These are phyloP conservation scores for Smittia sp. DNA, from an alignment of 2,888 invertebrate species.

Conservation along the genomic window DNA sequence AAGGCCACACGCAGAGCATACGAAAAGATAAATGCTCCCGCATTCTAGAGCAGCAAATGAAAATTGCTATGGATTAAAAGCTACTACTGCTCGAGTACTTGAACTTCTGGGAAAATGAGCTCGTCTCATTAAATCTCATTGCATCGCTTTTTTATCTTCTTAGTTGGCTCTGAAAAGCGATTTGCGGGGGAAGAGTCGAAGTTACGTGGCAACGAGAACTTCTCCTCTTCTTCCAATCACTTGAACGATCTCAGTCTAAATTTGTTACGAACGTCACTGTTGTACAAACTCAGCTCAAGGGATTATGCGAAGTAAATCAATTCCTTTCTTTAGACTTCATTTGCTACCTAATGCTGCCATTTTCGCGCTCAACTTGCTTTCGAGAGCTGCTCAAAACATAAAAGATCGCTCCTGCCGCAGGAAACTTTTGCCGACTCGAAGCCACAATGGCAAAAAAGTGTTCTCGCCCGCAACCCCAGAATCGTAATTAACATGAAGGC, in stretches of 20 bases:
- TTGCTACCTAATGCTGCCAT: neutral
- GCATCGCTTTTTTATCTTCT: slow-evolving; percentile 10
- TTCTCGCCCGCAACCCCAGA: neutral
- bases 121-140: slow-evolving; percentile 33
- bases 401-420: no score
- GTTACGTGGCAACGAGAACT: neutral
- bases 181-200: neutral
- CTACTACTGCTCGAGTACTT: neutral
- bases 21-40: slow-evolving; percentile 11
- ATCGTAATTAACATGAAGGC: neutral
- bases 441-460: neutral
- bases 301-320: slow-evolving; percentile 14
- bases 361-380: neutral
- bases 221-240: neutral
- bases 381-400: no score
- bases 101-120: slow-evolving; percentile 9
- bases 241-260: no score
- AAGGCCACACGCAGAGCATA: neutral
- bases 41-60: slow-evolving; percentile 26
- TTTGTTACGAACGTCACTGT: neutral
- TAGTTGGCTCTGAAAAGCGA: neutral
- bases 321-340: slow-evolving; percentile 17
- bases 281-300: neutral
- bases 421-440: neutral
- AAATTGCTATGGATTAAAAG: slow-evolving; percentile 26